These are phyloP conservation scores for Oikopleura vanhoeffeni DNA, from an alignment of 23 tunicate species.

Conservation along the genomic window DNA sequence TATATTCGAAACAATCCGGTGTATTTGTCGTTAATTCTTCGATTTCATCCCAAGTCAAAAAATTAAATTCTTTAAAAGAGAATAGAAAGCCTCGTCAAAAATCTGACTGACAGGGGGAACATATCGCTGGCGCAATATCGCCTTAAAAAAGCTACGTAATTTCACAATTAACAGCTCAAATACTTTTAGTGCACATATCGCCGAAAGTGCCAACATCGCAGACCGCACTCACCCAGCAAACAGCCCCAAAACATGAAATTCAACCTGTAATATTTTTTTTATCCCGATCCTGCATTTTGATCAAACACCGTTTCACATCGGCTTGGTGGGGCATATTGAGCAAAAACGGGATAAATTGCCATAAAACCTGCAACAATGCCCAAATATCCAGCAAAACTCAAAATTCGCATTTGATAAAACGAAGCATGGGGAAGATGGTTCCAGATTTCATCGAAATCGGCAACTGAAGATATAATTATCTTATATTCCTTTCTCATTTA, in stretches of 20 bases:
- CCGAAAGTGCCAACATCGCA: too few species aligned
- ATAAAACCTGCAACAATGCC: neutral
- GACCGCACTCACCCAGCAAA: too few species aligned
- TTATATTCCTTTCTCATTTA: too few species aligned
- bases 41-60: neutral
- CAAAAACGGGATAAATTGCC: slow-evolving; percentile 14
- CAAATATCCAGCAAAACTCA: neutral
- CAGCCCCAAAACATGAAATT: too few species aligned
- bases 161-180: too few species aligned
- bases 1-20: neutral
- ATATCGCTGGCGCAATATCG: too few species aligned
- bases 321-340: neutral
- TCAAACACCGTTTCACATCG: slow-evolving; percentile 5
- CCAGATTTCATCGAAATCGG: neutral
- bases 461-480: neutral
- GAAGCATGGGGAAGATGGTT: neutral
- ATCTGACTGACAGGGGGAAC: too few species aligned
- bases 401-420: neutral
- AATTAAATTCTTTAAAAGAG: neutral
- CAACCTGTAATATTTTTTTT: too few species aligned
- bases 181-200: too few species aligned
- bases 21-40: neutral
- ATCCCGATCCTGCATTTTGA: too few species aligned
- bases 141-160: too few species aligned
- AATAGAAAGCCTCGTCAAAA: too few species aligned